phyloP scores from a whole-genome alignment of 2,113 vertebrate genomes.

The Odobenus rosmarus region DNA sequence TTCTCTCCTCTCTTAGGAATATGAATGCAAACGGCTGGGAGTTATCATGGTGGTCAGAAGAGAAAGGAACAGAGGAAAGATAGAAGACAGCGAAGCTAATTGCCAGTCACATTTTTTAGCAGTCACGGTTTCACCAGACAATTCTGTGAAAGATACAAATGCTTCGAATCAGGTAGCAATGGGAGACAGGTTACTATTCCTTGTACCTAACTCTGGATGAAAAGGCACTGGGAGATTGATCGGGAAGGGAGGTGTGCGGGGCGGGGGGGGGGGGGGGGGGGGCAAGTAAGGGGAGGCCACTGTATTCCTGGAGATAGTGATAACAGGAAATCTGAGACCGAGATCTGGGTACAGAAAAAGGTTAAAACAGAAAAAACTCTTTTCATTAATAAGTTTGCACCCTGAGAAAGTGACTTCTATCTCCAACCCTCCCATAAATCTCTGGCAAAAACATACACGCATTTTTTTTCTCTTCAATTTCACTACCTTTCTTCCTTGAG shows the following conservation, averaged over 20 bases:
- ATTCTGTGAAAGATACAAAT: slow-evolving; percentile 23
- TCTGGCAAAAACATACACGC: not conserved
- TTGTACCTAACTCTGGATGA: slow-evolving; percentile 19
- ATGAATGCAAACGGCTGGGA: not conserved
- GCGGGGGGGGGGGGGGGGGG: no score
- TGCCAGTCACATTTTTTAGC: slow-evolving; percentile 10
- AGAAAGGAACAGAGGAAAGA: not conserved
- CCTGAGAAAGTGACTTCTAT: not conserved
- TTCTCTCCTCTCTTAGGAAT: not conserved
- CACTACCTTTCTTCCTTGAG: not conserved
- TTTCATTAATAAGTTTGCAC: not conserved
- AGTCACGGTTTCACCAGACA: not conserved
- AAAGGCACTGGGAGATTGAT: not conserved
- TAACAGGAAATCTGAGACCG: not conserved
- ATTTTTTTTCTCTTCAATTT: not conserved
- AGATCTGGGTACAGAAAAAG: not conserved
- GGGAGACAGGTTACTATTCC: not conserved
- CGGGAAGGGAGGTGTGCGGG: not conserved
- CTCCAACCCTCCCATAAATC: not conserved
- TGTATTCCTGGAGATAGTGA: not conserved
- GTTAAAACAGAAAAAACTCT: not conserved
- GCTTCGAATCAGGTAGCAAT: slow-evolving; percentile 23
- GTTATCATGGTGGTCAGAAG: not conserved
- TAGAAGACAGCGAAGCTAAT: not conserved
- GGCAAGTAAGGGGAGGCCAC: not conserved